Evolutionary conservation across 1,140 invertebrate genomes (phyloP).

Genomic region (Scaptomyza graminum): DNA sequence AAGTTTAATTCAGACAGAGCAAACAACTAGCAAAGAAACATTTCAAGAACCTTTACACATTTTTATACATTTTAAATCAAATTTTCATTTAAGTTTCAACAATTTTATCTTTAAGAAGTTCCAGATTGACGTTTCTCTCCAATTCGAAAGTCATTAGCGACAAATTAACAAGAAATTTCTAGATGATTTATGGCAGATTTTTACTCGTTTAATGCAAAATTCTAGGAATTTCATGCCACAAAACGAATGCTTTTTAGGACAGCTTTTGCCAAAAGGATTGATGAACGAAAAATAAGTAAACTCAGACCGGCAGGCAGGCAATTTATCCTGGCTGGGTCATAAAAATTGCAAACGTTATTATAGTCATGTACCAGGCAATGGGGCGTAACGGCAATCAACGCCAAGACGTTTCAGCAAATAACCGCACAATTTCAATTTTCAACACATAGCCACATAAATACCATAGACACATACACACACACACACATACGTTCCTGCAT

Average conservation of each 20-base stretch:
- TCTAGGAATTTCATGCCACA: not conserved
- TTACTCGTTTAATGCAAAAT: not conserved
- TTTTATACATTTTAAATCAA: no score
- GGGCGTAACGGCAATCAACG: conserved; percentile 80
- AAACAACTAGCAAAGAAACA: no score
- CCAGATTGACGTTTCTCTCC: not conserved
- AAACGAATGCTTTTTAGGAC: not conserved
- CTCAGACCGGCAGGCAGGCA: no score
- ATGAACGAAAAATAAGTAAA: conserved; percentile 14
- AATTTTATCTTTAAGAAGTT: not conserved
- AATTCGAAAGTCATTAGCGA: not conserved
- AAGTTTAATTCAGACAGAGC: no score
- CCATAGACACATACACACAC: conserved; percentile 14
- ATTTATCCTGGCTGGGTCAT: conserved; percentile 68
- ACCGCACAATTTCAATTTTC: conserved; percentile 78
- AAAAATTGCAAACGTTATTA: conserved; percentile 79
- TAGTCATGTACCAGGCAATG: conserved; percentile 77
- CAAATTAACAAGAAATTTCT: not conserved
- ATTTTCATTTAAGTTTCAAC: no score
- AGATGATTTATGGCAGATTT: conserved; percentile 1
- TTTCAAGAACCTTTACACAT: no score
- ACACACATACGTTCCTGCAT: conserved; percentile 15
- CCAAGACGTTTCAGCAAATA: conserved; percentile 69
- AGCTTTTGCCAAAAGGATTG: conserved; percentile 58
- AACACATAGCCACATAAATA: conserved; percentile 44